These are phyloP conservation scores for Sebastes alutus DNA, from an alignment of 2,797 vertebrate species.

Conservation along the genomic window DNA sequence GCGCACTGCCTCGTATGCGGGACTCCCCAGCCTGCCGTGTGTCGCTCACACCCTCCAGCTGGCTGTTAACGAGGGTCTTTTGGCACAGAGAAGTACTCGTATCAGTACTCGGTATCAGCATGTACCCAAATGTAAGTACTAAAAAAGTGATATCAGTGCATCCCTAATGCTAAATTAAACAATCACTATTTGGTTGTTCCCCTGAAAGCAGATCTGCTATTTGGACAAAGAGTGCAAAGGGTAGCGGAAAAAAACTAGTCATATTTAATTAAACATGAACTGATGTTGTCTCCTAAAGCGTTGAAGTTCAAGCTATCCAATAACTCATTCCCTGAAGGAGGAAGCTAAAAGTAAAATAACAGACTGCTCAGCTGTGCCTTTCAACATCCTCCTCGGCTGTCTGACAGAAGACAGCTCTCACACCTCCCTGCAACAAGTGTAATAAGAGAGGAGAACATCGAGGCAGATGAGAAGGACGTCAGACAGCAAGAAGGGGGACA, in stretches of 20 bases:
- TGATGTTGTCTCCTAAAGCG: not conserved
- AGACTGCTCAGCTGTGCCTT: not conserved
- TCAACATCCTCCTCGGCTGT: not conserved
- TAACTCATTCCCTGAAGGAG: not conserved
- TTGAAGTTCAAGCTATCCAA: not conserved
- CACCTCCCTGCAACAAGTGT: slow-evolving; percentile 29
- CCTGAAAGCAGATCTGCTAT: not conserved
- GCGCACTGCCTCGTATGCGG: too few relatives aligned
- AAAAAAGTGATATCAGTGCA: too few relatives aligned
- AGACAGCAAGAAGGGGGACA: not conserved
- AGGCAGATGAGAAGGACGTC: not conserved
- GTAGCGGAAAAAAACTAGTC: not conserved
- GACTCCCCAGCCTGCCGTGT: too few relatives aligned
- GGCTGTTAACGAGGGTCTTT: too few relatives aligned
- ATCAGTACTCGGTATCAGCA: too few relatives aligned
- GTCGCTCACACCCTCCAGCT: too few relatives aligned
- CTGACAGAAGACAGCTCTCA: slow-evolving; percentile 22
- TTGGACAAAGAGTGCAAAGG: not conserved
- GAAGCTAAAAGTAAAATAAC: slow-evolving; percentile 39
- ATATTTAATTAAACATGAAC: not conserved
- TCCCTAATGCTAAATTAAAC: not conserved
- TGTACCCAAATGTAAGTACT: too few relatives aligned
- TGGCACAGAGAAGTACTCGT: too few relatives aligned
- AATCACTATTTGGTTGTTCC: not conserved
- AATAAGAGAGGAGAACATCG: not conserved